phyloP scores from a whole-genome alignment of 1,140 invertebrate genomes.

The Penaeus vannamei region DNA sequence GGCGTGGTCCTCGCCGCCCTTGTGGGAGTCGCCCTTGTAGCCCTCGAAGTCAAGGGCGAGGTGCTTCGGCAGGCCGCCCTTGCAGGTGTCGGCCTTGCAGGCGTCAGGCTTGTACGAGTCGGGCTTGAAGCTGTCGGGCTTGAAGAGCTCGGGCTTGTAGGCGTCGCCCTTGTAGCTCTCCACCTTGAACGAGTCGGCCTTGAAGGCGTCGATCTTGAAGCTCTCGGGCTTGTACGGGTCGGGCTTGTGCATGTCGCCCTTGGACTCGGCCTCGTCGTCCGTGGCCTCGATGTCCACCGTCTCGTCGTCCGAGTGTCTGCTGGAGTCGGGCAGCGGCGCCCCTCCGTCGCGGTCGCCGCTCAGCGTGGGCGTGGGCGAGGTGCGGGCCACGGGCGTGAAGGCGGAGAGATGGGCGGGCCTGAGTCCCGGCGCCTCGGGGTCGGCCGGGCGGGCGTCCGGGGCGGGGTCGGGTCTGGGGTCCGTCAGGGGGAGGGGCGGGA shows the following conservation, averaged over 20 bases:
- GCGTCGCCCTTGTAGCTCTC: constrained; percentile 20
- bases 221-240: constrained; percentile 34
- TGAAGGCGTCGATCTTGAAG: constrained; percentile 31
- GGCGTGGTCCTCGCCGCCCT: constrained; percentile 23
- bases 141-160: constrained; percentile 40
- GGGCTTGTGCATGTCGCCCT: not conserved
- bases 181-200: constrained; percentile 22
- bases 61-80: constrained; percentile 27
- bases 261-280: constrained; percentile 35
- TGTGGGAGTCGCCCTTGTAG: constrained; percentile 42
- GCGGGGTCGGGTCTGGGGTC: constrained; percentile 52
- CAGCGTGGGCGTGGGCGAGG: constrained; percentile 38
- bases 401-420: constrained; percentile 54
- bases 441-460: constrained; percentile 32
- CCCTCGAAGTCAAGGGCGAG: not conserved
- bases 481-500: constrained; percentile 54
- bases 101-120: constrained; percentile 23
- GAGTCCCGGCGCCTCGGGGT: constrained; percentile 42
- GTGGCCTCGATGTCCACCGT: constrained; percentile 54
- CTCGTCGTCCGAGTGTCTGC: constrained; percentile 58
- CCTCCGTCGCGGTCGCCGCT: constrained; percentile 41
- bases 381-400: constrained; percentile 52
- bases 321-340: constrained; percentile 53
- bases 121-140: constrained; percentile 17
- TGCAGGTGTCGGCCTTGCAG: constrained; percentile 27